phyloP scores from a whole-genome alignment of 1,140 invertebrate genomes.

The Augochlora pura region DNA sequence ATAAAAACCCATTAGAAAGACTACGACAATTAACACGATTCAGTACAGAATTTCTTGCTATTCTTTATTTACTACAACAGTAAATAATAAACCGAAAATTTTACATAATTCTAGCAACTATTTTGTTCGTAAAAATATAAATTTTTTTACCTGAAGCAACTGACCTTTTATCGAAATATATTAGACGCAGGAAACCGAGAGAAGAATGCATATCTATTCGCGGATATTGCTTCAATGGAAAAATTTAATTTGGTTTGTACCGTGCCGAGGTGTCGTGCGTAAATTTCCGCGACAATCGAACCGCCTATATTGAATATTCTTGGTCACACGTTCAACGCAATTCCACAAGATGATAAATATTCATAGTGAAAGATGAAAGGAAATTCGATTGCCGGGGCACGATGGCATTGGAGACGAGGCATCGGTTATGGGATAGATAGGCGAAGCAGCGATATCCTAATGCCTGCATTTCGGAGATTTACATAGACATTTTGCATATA shows the following conservation, averaged over 20 bases:
- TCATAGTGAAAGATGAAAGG: conserved; percentile 34
- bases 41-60: too few species aligned
- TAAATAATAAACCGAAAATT: too few species aligned
- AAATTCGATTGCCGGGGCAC: conserved; percentile 25
- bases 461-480: neutral
- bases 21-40: too few species aligned
- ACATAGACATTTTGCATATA: neutral
- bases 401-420: conserved; percentile 10
- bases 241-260: neutral
- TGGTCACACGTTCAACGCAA: conserved; percentile 14
- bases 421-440: neutral
- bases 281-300: neutral
- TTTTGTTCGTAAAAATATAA: too few species aligned
- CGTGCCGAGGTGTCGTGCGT: neutral
- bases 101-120: too few species aligned
- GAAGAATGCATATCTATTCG: too few species aligned
- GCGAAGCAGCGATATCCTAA: neutral
- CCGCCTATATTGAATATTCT: conserved; percentile 17
- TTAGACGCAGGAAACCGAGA: neutral
- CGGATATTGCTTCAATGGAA: neutral
- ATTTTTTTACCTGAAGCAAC: too few species aligned
- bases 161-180: neutral
- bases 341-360: conserved; percentile 45
- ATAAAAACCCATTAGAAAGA: too few species aligned
- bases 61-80: too few species aligned